A percentile compares a stretch with the other conserved stretches of the same genome.
Conservation (phyloP, 2,888 invertebrate species). For the Calameuta filiformis region DNA sequence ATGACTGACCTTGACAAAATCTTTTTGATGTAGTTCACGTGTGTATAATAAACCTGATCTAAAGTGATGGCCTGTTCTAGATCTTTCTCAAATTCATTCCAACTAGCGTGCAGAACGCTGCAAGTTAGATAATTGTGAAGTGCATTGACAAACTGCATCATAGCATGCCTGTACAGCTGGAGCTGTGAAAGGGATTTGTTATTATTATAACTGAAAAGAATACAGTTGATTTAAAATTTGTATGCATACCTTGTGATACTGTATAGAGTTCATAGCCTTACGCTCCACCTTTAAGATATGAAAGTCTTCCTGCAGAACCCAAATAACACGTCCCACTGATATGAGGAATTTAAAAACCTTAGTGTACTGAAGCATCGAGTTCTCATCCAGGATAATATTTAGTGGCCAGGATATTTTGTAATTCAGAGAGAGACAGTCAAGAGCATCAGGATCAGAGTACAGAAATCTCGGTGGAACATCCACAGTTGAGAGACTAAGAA, state of each 20-base stretch:
- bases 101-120: constrained; percentile 79
- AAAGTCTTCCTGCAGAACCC: constrained; percentile 79
- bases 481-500: constrained; percentile 53
- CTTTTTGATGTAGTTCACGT: constrained; percentile 80
- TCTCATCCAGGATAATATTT: constrained; percentile 79
- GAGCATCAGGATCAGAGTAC: constrained; percentile 70
- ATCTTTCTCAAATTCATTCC: constrained; percentile 79
- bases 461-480: constrained; percentile 47
- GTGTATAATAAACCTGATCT: constrained; percentile 79
- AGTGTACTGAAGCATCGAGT: constrained; percentile 77
- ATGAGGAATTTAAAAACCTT: constrained; percentile 81
- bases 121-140: constrained; percentile 83
- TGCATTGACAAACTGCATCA: constrained; percentile 81
- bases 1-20: constrained; percentile 73
- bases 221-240: background rate
- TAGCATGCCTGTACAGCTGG: constrained; percentile 79
- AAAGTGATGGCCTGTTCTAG: constrained; percentile 74
- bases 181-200: constrained; percentile 51
- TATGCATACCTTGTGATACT: constrained; percentile 71
- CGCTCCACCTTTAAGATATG: constrained; percentile 73
- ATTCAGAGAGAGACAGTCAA: constrained; percentile 76
- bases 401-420: constrained; percentile 83
- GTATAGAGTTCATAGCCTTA: constrained; percentile 69
- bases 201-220: background rate
- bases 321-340: constrained; percentile 80